These are phyloP conservation scores for Acanthurus lineatus DNA, from an alignment of 2,797 vertebrate genomes.

Conservation along the genomic window DNA sequence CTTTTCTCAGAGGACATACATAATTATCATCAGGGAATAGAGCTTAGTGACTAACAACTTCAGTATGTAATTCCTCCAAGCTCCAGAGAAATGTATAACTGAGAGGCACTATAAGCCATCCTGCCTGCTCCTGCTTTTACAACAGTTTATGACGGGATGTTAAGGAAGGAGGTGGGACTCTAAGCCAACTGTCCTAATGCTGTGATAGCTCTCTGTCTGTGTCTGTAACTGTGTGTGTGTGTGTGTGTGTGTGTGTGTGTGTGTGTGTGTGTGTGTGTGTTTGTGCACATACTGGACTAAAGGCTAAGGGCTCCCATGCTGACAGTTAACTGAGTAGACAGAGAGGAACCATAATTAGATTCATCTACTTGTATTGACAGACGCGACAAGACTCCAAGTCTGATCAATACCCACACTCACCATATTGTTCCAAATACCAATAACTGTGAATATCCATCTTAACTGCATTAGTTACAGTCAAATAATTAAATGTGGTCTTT, in stretches of 20 bases:
- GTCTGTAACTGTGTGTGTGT: slow-evolving; percentile 40
- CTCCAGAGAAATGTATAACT: background rate
- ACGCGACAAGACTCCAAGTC: slow-evolving; percentile 65
- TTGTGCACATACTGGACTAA: slow-evolving; percentile 37
- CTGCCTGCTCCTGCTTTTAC: slow-evolving; percentile 38
- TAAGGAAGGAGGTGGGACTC: slow-evolving; percentile 73
- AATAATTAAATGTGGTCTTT: slow-evolving; percentile 77
- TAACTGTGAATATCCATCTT: slow-evolving; percentile 75
- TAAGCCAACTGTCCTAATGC: slow-evolving; percentile 74
- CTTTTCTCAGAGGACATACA: background rate
- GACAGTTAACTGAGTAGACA: slow-evolving; percentile 80
- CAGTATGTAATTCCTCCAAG: background rate
- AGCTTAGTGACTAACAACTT: background rate
- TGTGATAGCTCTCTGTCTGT: slow-evolving; percentile 50
- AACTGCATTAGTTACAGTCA: slow-evolving; percentile 77
- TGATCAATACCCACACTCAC: slow-evolving; percentile 82
- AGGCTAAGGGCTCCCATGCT: slow-evolving; percentile 81
- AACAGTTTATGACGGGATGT: slow-evolving; percentile 62
- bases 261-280: slow-evolving; percentile 23
- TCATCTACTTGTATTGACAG: slow-evolving; percentile 83
- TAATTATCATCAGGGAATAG: background rate
- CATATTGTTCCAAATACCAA: slow-evolving; percentile 82
- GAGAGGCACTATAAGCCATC: slow-evolving; percentile 13
- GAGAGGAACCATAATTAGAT: slow-evolving; percentile 84
- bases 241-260: slow-evolving; percentile 48